phyloP scores from a whole-genome alignment of 2,113 vertebrate species.

The Columbina picui region DNA sequence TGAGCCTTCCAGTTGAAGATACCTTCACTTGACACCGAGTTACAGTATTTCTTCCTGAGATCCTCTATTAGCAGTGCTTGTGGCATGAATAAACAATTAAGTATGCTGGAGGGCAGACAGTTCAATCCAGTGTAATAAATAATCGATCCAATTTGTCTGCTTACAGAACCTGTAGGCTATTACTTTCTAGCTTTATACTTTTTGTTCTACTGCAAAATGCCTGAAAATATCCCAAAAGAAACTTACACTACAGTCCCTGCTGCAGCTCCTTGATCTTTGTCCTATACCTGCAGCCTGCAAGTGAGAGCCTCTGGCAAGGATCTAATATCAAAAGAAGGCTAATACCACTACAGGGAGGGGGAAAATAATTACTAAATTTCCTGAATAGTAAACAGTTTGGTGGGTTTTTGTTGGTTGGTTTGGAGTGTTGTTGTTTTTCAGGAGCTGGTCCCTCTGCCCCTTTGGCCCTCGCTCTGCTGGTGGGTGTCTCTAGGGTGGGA shows the following conservation, averaged over 20 bases:
- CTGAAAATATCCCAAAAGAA: slow-evolving; percentile 22
- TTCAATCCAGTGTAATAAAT: not conserved
- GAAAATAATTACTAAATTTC: slow-evolving; percentile 62
- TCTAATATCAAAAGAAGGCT: slow-evolving; percentile 66
- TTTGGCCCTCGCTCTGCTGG: not conserved
- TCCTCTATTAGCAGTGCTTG: not conserved
- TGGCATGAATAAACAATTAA: not conserved
- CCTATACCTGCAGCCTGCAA: slow-evolving; percentile 7
- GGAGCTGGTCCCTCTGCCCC: not conserved
- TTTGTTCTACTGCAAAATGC: not conserved
- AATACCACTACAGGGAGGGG: slow-evolving; percentile 2
- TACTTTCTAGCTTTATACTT: not conserved
- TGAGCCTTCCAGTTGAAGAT: not conserved
- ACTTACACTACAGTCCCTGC: not conserved
- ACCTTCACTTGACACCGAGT: not conserved
- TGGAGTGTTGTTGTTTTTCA: not conserved
- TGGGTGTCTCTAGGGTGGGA: not conserved
- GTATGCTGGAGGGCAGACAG: not conserved
- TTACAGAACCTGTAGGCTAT: not conserved
- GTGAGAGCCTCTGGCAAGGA: slow-evolving; percentile 3
- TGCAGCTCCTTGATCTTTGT: slow-evolving; percentile 34
- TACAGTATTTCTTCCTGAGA: not conserved
- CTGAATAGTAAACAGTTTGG: slow-evolving; percentile 53
- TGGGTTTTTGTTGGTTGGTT: not conserved
- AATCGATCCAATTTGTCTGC: not conserved